Base-by-base conservation (phyloP, 2,797 vertebrate genomes). In the Pampus argenteus region DNA sequence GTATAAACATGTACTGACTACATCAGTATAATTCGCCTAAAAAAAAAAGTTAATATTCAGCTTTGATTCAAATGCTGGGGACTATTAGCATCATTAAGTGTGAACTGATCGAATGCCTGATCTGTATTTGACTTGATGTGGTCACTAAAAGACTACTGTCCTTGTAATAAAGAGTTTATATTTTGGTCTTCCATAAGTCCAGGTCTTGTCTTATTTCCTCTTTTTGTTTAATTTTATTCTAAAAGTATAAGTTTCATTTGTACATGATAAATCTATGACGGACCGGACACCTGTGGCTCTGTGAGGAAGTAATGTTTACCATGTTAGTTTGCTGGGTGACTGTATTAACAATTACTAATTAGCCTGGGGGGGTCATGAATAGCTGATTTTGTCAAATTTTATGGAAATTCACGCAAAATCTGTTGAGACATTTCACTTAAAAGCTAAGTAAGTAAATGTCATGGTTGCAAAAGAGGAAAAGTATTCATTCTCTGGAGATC, bases 121-220 rank as follows among this genome's bases (percentile, higher is more conserved):
- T 63, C 17, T 15, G 34, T 55, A 25, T 69, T 68, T 50, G 52
- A 59, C 31, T 71, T 70, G 51, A 71, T 63, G 34, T 86, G 68
- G 60, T 50, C 44, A 71, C 77, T 78, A 50, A 72, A 76, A n/a
- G 34, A 87, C n/a, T 62, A 10, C 34, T 60, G 29, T 87, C 38
- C 52, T 71, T 74, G 52, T 74, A 82, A 84, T 78, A 86, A 76
- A 86, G 73, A 78, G 50, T 73, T 74, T 76, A 61, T 85, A 82
- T 83, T 91, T 90, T 87, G 66, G 84, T 91, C 86, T 92, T 91
- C 88, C 84, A 88, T 88, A 76, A 86, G 68, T 80, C 23, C 3
- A 5, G 0, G n/a, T 62, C n/a, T n/a, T n/a, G 65, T 86, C 49
- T 68, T 38, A 22, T 55, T 76, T 68, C 6, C 13, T 74, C 5